Base-by-base conservation (phyloP, 1,140 invertebrate species). In the Listronotus oregonensis region DNA sequence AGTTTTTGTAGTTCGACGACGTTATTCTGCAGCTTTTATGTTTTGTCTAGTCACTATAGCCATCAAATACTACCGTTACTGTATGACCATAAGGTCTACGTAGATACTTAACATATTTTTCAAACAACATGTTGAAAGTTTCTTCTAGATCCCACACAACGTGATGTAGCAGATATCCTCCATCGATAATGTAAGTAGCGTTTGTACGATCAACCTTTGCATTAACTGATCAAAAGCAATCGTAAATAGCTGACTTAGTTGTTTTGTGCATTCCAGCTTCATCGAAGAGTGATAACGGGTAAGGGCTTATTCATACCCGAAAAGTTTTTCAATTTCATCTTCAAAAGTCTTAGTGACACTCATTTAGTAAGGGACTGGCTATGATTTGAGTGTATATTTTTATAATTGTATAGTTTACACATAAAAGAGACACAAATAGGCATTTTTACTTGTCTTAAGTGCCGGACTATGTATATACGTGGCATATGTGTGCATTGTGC, bases 221-320 rank as follows among this genome's bases (percentile, higher is more conserved):
- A 57, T 71, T 68, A 44, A 73, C 60, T 4, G 37, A 55, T 71
- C 75, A 17, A 68, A 78, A 77, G 44, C 66, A 70, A 70, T 74
- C 64, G 50, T 73, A 77, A 62, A 78, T 65, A 17, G 74, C 58
- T 15, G 77, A 76, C 60, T 80, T 80, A 47, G 62, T 17, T 63
- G 71, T 73, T 75, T 78, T 76, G 70, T 76, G 66, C 78, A 81
- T 77, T 67, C 72, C 71, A 64, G 68, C 40, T 64, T 66, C 68
- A 70, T 75, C 71, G 52, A 78, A 77, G 10, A 78, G 34, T 39
- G 70, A 73, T 68, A 74, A 69, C 12, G 74, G 73, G 66, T 70
- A 75, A 18, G 75, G 37, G 40, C 62, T 44, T 80, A 68, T 70
- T 80, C 74, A 72, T 78, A 77, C 57, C 71, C 69, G 42, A 80